Base-by-base conservation (phyloP, 53 echinoderm and acorn worm species). In the Temnopleurus reevesii region DNA sequence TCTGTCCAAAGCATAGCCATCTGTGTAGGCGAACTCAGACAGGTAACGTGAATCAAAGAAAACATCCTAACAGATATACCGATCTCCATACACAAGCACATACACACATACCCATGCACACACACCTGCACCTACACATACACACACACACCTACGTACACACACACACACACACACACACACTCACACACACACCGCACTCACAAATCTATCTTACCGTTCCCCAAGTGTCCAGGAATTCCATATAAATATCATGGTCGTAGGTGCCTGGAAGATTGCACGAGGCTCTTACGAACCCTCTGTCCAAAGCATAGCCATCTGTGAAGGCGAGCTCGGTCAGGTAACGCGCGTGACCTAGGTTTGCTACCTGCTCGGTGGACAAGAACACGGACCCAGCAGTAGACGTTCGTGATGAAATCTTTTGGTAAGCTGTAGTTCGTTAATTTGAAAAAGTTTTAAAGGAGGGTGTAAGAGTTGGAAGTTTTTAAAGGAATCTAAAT, bases 141-240 rank as follows among this genome's bases (percentile, higher is more conserved):
- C n/a, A n/a, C n/a, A n/a, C n/a, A n/a, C n/a, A n/a, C n/a, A n/a
- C n/a, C n/a, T n/a, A n/a, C n/a, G n/a, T n/a, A n/a, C n/a, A n/a
- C n/a, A n/a, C n/a, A n/a, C n/a, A n/a, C n/a, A n/a, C n/a, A n/a
- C n/a, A n/a, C n/a, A n/a, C n/a, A n/a, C n/a, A n/a, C n/a, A n/a
- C n/a, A n/a, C n/a, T n/a, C n/a, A n/a, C n/a, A n/a, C n/a, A n/a
- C 53, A 53, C 9, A 53, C 53, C 9, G 17, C 9, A 53, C 9
- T 9, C 53, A 9, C 17, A 25, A 77, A 77, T 34, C 17, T 8
- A 38, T 34, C 91, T 81, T 90, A 95, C 95, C 79, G 95, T 95
- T 59, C 95, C 95, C 95, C 95, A 95, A 10, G 81, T 76, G 26
- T 93, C 91, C 45, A 95, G 53, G 35, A 95, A 95, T 15, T 76